These are phyloP conservation scores for Acipenser oxyrinchus DNA, from an alignment of 2,797 vertebrate species.

Conservation along the genomic window DNA sequence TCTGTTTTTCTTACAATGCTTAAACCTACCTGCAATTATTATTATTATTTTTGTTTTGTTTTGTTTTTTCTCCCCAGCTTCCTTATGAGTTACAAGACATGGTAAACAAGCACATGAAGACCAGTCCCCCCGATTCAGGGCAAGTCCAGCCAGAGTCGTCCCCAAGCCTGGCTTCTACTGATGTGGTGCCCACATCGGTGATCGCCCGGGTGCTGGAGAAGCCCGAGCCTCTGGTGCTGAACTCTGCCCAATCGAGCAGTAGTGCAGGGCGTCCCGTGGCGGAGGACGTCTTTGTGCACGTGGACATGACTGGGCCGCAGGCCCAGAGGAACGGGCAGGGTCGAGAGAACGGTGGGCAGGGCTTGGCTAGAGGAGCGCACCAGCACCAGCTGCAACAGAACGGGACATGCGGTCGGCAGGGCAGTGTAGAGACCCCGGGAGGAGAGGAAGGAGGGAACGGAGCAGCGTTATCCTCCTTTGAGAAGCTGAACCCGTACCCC, in stretches of 20 bases:
- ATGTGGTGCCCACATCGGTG: slow-evolving; percentile 86
- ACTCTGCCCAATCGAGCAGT: slow-evolving; percentile 85
- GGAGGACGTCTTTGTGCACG: slow-evolving; percentile 91
- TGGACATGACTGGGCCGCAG: slow-evolving; percentile 83
- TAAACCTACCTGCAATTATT: too few species aligned
- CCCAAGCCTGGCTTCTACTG: slow-evolving; percentile 69
- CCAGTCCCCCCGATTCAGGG: slow-evolving; percentile 56
- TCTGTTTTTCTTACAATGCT: too few species aligned
- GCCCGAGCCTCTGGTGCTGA: slow-evolving; percentile 86
- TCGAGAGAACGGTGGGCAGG: slow-evolving; percentile 31
- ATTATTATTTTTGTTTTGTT: background rate
- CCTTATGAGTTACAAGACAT: slow-evolving; percentile 95
- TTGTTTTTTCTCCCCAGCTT: slow-evolving; percentile 57
- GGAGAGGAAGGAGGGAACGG: slow-evolving; percentile 48
- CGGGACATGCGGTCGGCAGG: slow-evolving; percentile 63
- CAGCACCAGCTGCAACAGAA: slow-evolving; percentile 57
- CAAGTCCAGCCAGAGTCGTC: slow-evolving; percentile 59
- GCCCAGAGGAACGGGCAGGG: slow-evolving; percentile 31
- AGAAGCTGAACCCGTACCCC: slow-evolving; percentile 88
- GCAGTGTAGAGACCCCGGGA: slow-evolving; percentile 50
- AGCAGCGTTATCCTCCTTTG: slow-evolving; percentile 55
- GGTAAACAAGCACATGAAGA: slow-evolving; percentile 88
- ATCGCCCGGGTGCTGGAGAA: slow-evolving; percentile 93
- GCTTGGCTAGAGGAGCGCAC: background rate
- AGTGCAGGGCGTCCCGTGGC: slow-evolving; percentile 72